Evolutionary conservation across 2,888 invertebrate species (phyloP).

Genomic region (Eudasyphora cyanicolor): DNA sequence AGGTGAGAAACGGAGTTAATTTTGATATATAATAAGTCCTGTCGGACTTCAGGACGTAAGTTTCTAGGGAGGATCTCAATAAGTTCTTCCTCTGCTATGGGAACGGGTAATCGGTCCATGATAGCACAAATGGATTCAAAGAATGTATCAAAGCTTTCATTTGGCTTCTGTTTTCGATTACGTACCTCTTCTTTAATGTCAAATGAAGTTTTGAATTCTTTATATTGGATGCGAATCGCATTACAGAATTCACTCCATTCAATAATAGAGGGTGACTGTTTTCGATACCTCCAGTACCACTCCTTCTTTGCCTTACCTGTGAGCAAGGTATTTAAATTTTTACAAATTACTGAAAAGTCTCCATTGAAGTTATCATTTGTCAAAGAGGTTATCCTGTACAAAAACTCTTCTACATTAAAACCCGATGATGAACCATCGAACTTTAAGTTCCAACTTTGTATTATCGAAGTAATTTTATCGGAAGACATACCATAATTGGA

Average conservation of each 20-base stretch:
- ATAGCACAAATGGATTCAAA: neutral
- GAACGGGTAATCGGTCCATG: neutral
- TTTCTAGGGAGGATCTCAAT: conserved; percentile 7
- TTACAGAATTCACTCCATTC: conserved; percentile 35
- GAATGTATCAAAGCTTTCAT: conserved; percentile 26
- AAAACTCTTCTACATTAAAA: conserved; percentile 41
- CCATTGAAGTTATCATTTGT: conserved; percentile 25
- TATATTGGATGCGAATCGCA: conserved; percentile 7
- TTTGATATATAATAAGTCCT: conserved; percentile 37
- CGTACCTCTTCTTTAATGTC: conserved; percentile 4
- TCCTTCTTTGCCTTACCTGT: conserved; percentile 6
- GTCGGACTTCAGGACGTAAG: conserved; percentile 33
- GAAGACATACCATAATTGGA: neutral
- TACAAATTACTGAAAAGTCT: conserved; percentile 33
- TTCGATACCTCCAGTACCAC: conserved; percentile 44
- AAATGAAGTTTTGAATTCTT: conserved; percentile 18
- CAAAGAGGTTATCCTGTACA: conserved; percentile 19
- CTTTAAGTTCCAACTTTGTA: conserved; percentile 7
- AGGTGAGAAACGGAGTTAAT: conserved; percentile 7
- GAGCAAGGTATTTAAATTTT: conserved; percentile 41
- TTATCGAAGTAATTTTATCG: neutral
- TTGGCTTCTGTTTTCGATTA: neutral
- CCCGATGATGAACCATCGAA: conserved; percentile 9
- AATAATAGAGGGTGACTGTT: neutral
- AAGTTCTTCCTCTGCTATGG: neutral